These are phyloP conservation scores for Pangasius macronema DNA, from an alignment of 2,797 vertebrate genomes.

Conservation along the genomic window DNA sequence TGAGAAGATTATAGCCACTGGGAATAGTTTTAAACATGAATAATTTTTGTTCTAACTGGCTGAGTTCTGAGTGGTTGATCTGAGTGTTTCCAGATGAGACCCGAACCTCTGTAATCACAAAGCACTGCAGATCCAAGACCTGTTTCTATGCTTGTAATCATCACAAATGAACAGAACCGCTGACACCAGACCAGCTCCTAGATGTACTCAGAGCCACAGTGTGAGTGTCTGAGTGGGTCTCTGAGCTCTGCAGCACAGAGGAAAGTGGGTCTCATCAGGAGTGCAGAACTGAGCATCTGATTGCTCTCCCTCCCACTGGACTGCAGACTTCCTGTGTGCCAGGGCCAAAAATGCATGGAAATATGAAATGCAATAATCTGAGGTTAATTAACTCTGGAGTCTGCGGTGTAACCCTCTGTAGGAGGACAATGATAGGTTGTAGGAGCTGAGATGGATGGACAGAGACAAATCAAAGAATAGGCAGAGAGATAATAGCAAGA, in stretches of 20 bases:
- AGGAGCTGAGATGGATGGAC: background rate
- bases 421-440: background rate
- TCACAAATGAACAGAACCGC: background rate
- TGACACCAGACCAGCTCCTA: slow-evolving; percentile 20
- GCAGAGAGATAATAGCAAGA: background rate
- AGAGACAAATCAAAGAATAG: background rate
- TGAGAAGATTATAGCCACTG: background rate
- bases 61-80: background rate
- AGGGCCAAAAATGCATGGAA: slow-evolving; percentile 16
- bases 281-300: slow-evolving; percentile 12
- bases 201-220: slow-evolving; percentile 1
- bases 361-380: slow-evolving; percentile 30
- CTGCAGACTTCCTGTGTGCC: slow-evolving; percentile 5
- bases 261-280: slow-evolving; percentile 42
- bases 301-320: slow-evolving; percentile 10
- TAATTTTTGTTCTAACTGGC: background rate
- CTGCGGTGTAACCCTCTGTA: slow-evolving; percentile 19
- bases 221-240: background rate
- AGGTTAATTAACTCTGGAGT: slow-evolving; percentile 27
- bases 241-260: slow-evolving; percentile 22
- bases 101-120: slow-evolving; percentile 8
- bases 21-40: background rate
- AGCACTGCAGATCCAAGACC: slow-evolving; percentile 6
- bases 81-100: slow-evolving; percentile 6
- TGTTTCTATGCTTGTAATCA: slow-evolving; percentile 21